These are phyloP conservation scores for Pelagia noctiluca DNA, from an alignment of 30 jellyfish, hydroid and myxozoan species.

Conservation along the genomic window DNA sequence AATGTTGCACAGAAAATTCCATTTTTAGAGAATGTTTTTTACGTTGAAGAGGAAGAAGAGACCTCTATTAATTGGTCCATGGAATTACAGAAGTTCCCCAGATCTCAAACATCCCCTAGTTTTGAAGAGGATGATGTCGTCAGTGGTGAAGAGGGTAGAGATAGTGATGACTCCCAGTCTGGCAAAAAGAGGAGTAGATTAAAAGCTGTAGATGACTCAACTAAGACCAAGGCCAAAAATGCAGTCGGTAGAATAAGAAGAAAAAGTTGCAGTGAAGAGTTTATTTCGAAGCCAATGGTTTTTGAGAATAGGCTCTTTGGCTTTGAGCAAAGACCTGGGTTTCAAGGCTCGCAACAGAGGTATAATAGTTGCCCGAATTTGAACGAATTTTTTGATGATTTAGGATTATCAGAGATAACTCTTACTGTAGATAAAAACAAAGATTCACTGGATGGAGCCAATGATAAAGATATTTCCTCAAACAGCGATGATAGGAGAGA, in stretches of 20 bases:
- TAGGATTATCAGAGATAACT: too few species aligned
- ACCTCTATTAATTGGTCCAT: constrained; percentile 44
- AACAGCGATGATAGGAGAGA: too few species aligned
- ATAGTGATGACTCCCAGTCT: not conserved
- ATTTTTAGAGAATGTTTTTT: constrained; percentile 70
- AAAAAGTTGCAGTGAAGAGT: not conserved
- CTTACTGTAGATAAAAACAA: not conserved
- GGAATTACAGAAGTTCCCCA: constrained; percentile 55
- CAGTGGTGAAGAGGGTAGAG: not conserved
- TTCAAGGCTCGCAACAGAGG: not conserved
- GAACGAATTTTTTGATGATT: not conserved
- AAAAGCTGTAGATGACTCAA: not conserved
- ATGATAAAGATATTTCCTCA: not conserved
- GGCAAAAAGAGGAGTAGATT: not conserved
- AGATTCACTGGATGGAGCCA: not conserved
- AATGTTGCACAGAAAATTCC: constrained; percentile 67
- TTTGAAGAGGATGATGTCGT: constrained; percentile 1
- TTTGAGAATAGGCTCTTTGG: not conserved
- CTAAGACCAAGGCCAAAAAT: not conserved
- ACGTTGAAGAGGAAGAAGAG: constrained; percentile 57
- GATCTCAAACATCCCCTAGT: constrained; percentile 43
- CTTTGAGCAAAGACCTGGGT: not conserved
- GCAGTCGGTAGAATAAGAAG: not conserved
- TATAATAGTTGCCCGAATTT: not conserved
- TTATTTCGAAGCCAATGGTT: not conserved